Percentiles rank a stretch among this genome's conserved stretches.
Conservation (phyloP, 2,888 invertebrate species). For the Mimas tiliae region DNA sequence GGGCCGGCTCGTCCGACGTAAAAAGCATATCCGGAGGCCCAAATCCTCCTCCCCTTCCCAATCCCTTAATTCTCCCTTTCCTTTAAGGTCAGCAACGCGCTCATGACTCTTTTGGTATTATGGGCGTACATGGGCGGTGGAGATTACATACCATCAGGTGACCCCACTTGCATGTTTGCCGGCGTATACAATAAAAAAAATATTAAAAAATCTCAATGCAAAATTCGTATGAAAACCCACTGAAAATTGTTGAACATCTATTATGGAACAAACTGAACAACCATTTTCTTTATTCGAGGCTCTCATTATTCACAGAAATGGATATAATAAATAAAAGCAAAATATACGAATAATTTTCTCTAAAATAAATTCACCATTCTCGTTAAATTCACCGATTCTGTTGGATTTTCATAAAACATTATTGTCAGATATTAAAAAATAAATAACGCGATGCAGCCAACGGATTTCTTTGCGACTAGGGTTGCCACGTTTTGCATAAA, state of each 20-base stretch:
- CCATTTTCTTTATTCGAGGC: neutral
- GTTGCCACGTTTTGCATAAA: neutral
- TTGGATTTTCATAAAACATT: conserved; percentile 23
- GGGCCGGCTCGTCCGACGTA: too few species aligned
- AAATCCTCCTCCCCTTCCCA: too few species aligned
- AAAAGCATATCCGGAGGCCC: too few species aligned
- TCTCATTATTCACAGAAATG: neutral
- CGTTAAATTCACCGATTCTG: conserved; percentile 20
- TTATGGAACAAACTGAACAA: neutral
- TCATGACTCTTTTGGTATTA: too few species aligned
- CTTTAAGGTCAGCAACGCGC: too few species aligned
- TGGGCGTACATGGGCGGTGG: too few species aligned
- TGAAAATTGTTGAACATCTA: neutral
- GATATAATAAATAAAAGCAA: neutral
- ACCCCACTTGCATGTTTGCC: too few species aligned
- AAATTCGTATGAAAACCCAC: neutral
- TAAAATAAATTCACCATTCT: conserved; percentile 4
- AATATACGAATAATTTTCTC: conserved; percentile 3
- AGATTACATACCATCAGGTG: too few species aligned
- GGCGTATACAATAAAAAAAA: too few species aligned
- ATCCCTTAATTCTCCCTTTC: too few species aligned
- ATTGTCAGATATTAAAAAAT: conserved; percentile 38
- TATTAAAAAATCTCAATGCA: too few species aligned
- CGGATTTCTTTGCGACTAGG: neutral
- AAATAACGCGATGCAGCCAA: conserved; percentile 29